A percentile compares a stretch with the other conserved stretches of the same genome.
phyloP scores from a whole-genome alignment of 1,140 invertebrate species.

The Plodia interpunctella region DNA sequence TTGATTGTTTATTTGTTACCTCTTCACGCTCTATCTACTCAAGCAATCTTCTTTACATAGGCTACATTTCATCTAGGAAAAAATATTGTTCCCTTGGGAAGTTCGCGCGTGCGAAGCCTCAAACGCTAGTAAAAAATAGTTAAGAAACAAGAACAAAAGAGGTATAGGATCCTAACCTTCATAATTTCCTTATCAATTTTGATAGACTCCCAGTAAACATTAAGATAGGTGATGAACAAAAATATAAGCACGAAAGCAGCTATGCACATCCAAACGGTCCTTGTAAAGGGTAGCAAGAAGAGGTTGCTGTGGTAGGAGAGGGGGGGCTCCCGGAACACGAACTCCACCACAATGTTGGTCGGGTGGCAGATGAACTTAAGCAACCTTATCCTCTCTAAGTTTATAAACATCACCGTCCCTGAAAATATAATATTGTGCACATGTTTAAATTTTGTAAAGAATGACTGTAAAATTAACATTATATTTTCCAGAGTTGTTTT shows the following conservation, averaged over 20 bases:
- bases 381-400: slow-evolving; percentile 66
- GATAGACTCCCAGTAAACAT: slow-evolving; percentile 54
- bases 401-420: slow-evolving; percentile 77
- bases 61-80: too few relatives aligned
- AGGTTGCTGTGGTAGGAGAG: slow-evolving; percentile 81
- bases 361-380: slow-evolving; percentile 79
- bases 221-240: slow-evolving; percentile 54
- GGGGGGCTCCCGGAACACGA: slow-evolving; percentile 80
- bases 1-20: too few relatives aligned
- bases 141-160: too few relatives aligned
- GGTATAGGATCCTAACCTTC: too few relatives aligned
- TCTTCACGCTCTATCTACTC: too few relatives aligned
- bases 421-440: slow-evolving; percentile 12
- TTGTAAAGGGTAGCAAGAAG: slow-evolving; percentile 79
- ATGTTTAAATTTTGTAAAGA: too few relatives aligned
- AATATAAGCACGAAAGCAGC: slow-evolving; percentile 67
- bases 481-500: too few relatives aligned
- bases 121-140: too few relatives aligned
- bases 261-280: slow-evolving; percentile 77
- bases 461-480: too few relatives aligned
- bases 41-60: too few relatives aligned
- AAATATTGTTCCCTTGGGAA: too few relatives aligned
- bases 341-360: slow-evolving; percentile 73
- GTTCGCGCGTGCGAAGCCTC: too few relatives aligned
- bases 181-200: slow-evolving; percentile 22